Evolutionary conservation across 2,113 vertebrate genomes (phyloP).

Genomic region (Conger conger): DNA sequence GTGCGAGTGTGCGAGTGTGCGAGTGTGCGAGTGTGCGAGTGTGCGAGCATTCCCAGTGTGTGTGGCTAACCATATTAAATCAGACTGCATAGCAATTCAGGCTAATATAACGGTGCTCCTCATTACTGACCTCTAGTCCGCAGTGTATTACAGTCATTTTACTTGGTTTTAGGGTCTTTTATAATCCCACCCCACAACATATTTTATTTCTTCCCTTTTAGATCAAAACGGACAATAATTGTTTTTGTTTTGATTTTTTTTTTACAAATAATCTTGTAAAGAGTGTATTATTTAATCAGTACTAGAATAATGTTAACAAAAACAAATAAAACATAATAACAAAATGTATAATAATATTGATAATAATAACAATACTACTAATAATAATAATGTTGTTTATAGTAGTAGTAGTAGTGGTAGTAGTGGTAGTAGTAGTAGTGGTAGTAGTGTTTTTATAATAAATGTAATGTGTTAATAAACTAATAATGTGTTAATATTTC

Average conservation of each 20-base stretch:
- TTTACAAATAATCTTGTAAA: background rate
- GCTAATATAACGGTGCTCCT: slow-evolving; percentile 69
- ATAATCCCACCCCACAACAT: slow-evolving; percentile 37
- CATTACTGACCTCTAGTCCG: slow-evolving; percentile 65
- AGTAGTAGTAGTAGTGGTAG: no score
- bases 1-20: no score
- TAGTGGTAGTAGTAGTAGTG: no score
- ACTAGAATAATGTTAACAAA: no score
- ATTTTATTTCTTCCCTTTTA: slow-evolving; percentile 36
- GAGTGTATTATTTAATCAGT: no score
- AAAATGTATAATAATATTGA: no score
- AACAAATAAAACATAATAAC: no score
- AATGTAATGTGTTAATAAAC: no score
- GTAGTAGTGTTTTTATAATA: no score
- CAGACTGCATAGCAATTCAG: slow-evolving; percentile 64
- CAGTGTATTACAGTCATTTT: slow-evolving; percentile 60
- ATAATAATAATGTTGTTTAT: no score
- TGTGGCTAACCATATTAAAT: slow-evolving; percentile 57
- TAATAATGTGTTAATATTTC: background rate
- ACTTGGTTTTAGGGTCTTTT: slow-evolving; percentile 64
- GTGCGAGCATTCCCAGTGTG: background rate
- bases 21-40: background rate
- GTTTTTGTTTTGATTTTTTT: slow-evolving; percentile 28
- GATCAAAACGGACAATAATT: background rate
- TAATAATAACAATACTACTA: no score